These are phyloP conservation scores for Patella pellucida DNA, from an alignment of 2,888 invertebrate species.

Conservation along the genomic window DNA sequence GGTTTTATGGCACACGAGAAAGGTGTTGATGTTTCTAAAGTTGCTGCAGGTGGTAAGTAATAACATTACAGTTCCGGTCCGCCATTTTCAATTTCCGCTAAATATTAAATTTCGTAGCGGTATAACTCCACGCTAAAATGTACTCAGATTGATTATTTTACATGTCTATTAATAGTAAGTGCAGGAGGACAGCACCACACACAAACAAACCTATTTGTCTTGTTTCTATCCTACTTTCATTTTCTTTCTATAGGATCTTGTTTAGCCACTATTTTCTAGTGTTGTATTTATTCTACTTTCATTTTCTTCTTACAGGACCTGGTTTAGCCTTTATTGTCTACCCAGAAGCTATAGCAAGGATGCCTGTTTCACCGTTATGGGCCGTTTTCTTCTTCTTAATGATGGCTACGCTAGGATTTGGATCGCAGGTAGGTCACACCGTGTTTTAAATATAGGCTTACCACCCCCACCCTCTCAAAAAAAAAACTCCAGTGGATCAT, in stretches of 20 bases:
- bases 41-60: slow-evolving; percentile 65
- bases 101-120: too few relatives aligned
- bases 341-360: slow-evolving; percentile 68
- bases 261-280: too few relatives aligned
- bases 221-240: neutral
- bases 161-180: too few relatives aligned
- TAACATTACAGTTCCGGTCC: too few relatives aligned
- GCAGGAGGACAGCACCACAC: too few relatives aligned
- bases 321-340: slow-evolving; percentile 71
- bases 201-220: neutral
- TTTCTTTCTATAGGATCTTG: too few relatives aligned
- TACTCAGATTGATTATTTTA: too few relatives aligned
- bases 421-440: slow-evolving; percentile 63
- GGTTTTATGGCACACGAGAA: slow-evolving; percentile 77
- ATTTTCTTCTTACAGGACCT: slow-evolving; percentile 58
- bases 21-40: slow-evolving; percentile 65
- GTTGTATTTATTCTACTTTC: too few relatives aligned
- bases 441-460: neutral
- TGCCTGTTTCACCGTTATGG: slow-evolving; percentile 70
- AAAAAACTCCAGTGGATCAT: neutral
- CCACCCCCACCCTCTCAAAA: neutral
- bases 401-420: slow-evolving; percentile 70
- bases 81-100: too few relatives aligned
- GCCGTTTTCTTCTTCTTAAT: slow-evolving; percentile 70
- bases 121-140: too few relatives aligned